These are phyloP conservation scores for Dendrocopos noguchii DNA, from an alignment of 2,113 vertebrate species.

Conservation along the genomic window DNA sequence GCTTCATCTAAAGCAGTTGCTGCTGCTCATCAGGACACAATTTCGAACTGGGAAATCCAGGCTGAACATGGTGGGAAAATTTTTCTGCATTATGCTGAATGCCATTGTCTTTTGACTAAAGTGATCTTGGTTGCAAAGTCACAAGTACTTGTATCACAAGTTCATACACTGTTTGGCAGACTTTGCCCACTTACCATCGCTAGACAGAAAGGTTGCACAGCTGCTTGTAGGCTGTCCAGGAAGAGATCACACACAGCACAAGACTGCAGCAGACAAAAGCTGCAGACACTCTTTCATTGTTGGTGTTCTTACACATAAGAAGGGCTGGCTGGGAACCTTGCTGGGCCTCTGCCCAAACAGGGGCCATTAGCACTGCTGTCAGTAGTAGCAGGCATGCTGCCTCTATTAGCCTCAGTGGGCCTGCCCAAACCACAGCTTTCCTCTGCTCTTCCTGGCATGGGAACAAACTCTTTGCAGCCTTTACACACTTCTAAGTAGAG, in stretches of 20 bases:
- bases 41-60: neutral
- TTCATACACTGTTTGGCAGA: neutral
- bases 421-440: neutral
- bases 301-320: neutral
- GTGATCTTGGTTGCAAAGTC: neutral
- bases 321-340: neutral
- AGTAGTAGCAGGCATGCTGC: neutral
- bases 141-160: neutral
- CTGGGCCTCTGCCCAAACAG: neutral
- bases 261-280: neutral
- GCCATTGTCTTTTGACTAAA: neutral
- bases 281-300: neutral
- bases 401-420: neutral
- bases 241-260: neutral
- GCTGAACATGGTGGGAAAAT: neutral
- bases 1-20: neutral
- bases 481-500: neutral
- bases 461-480: neutral
- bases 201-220: neutral
- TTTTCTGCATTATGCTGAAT: neutral
- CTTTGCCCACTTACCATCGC: neutral
- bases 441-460: neutral
- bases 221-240: neutral
- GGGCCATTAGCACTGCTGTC: neutral
- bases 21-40: neutral